Evolutionary conservation across 2,113 vertebrate genomes (phyloP).

Genomic region (Siniperca knerii): DNA sequence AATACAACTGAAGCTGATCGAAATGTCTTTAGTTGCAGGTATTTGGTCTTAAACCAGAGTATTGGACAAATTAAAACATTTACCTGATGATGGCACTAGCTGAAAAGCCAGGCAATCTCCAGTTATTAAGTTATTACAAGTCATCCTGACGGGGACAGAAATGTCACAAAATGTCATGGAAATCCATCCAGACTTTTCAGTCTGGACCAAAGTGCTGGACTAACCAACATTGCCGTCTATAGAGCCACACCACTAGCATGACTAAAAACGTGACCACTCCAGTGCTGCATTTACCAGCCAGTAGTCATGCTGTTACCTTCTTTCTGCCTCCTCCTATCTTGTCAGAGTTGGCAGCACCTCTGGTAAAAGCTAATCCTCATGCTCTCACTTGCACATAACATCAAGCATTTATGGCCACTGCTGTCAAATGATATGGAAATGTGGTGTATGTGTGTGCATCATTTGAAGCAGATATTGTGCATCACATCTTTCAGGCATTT

Average conservation of each 20-base stretch:
- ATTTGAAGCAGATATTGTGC: constrained; percentile 16
- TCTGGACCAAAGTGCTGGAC: too few species aligned
- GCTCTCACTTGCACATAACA: constrained; percentile 71
- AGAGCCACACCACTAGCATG: too few species aligned
- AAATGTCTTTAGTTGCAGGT: too few species aligned
- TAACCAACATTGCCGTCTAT: too few species aligned
- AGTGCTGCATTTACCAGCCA: constrained; percentile 26
- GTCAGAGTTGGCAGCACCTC: constrained; percentile 70
- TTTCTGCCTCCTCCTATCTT: constrained; percentile 66
- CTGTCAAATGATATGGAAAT: constrained; percentile 61
- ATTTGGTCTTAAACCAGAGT: too few species aligned
- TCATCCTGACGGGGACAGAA: background rate
- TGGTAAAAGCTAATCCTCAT: constrained; percentile 76
- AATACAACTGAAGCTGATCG: too few species aligned
- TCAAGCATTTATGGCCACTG: constrained; percentile 73
- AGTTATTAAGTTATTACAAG: background rate
- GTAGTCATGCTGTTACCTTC: constrained; percentile 3
- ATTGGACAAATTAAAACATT: background rate
- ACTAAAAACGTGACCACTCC: background rate
- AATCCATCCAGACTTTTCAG: background rate
- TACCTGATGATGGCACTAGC: background rate
- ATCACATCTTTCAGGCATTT: constrained; percentile 21
- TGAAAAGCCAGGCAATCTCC: too few species aligned
- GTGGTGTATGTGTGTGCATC: constrained; percentile 1
- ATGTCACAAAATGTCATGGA: background rate